phyloP scores from a whole-genome alignment of 2,888 invertebrate species.

The Apoderus coryli region DNA sequence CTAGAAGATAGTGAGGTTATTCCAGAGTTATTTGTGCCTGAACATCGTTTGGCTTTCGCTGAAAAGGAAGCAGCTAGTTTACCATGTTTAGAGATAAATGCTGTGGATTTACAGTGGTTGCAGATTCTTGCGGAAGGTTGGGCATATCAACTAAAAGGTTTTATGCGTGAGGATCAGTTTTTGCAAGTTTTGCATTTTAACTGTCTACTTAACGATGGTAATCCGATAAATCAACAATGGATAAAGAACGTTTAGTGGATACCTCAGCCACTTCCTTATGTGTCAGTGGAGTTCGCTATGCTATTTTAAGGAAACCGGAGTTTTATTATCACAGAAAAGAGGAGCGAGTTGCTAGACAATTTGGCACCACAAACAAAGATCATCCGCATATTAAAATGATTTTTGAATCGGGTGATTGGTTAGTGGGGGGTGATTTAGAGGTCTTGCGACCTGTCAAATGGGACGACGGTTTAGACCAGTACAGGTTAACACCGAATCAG shows the following conservation, averaged over 20 bases:
- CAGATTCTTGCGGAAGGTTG: slow-evolving; percentile 90
- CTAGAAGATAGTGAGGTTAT: slow-evolving; percentile 36
- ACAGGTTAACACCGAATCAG: slow-evolving; percentile 87
- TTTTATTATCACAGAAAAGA: slow-evolving; percentile 91
- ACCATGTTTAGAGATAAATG: slow-evolving; percentile 59
- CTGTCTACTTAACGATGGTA: slow-evolving; percentile 60
- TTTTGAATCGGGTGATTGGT: slow-evolving; percentile 84
- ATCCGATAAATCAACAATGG: slow-evolving; percentile 65
- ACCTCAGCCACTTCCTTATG: slow-evolving; percentile 50
- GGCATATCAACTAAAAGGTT: slow-evolving; percentile 91
- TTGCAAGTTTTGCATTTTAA: slow-evolving; percentile 84
- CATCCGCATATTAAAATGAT: slow-evolving; percentile 94
- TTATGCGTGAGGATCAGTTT: slow-evolving; percentile 94
- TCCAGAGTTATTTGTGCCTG: slow-evolving; percentile 69
- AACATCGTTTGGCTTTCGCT: slow-evolving; percentile 46
- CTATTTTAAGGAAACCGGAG: slow-evolving; percentile 74
- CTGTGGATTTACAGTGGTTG: slow-evolving; percentile 91
- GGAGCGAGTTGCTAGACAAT: slow-evolving; percentile 83
- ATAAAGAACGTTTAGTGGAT: slow-evolving; percentile 60
- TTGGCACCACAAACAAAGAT: slow-evolving; percentile 64
- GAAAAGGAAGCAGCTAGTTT: slow-evolving; percentile 60
- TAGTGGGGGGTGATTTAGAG: slow-evolving; percentile 88
- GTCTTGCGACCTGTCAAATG: slow-evolving; percentile 79
- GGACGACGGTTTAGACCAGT: slow-evolving; percentile 91
- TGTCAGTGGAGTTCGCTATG: slow-evolving; percentile 50